These are phyloP conservation scores for Allobates femoralis DNA, from an alignment of 2,797 vertebrate species.

Conservation along the genomic window DNA sequence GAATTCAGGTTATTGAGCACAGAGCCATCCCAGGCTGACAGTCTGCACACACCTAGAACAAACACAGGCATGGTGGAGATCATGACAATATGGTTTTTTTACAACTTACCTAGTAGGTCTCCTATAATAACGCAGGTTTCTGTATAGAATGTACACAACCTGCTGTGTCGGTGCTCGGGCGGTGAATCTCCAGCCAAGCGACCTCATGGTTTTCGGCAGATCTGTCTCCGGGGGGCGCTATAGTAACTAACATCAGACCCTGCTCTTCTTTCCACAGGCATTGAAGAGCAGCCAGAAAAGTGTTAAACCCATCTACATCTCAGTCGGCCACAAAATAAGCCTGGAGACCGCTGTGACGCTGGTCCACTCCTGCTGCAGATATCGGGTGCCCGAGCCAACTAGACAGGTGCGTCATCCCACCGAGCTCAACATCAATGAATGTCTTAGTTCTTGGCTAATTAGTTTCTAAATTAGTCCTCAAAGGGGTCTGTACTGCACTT, in stretches of 20 bases:
- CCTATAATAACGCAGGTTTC: not conserved
- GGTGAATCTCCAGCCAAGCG: not conserved
- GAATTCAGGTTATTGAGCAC: too few species aligned
- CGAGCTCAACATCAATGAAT: not conserved
- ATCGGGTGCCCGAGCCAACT: conserved; percentile 90
- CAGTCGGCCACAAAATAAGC: conserved; percentile 87
- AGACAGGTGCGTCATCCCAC: conserved; percentile 80
- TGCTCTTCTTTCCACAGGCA: conserved; percentile 73
- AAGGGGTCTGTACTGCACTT: not conserved
- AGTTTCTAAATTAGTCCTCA: not conserved
- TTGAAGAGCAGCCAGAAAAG: conserved; percentile 82
- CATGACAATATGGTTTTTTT: too few species aligned
- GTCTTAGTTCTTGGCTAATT: too few species aligned
- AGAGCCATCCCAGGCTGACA: too few species aligned
- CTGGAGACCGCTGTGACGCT: conserved; percentile 84
- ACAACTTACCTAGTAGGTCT: too few species aligned
- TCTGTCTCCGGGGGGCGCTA: not conserved
- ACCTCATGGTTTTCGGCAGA: not conserved
- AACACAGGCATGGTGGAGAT: too few species aligned
- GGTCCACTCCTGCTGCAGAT: conserved; percentile 85
- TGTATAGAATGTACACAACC: not conserved
- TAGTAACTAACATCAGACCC: not conserved
- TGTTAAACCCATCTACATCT: conserved; percentile 87
- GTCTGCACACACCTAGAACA: too few species aligned
- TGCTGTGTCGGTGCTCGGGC: not conserved